A percentile compares a stretch with the other conserved stretches of the same genome.
phyloP scores from a whole-genome alignment of 1,140 invertebrate species.

The Aphaenogaster floridana region DNA sequence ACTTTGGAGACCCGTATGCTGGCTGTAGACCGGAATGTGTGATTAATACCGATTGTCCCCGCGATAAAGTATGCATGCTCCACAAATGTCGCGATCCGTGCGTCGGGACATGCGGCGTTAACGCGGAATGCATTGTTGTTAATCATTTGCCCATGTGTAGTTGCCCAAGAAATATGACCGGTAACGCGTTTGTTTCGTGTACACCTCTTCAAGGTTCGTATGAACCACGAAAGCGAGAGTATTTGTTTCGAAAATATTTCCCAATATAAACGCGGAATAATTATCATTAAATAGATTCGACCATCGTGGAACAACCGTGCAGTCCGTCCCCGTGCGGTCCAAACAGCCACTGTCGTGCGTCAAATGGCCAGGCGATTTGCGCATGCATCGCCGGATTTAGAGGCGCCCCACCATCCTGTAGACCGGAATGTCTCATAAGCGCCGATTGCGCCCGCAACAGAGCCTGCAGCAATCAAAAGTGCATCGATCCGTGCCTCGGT shows the following conservation, averaged over 20 bases:
- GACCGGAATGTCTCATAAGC: conserved; percentile 91
- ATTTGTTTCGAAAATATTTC: background rate
- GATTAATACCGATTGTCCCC: conserved; percentile 91
- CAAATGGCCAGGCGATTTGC: conserved; percentile 90
- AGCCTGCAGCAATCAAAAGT: conserved; percentile 91
- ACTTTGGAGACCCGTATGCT: conserved; percentile 89
- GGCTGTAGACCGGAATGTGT: conserved; percentile 91
- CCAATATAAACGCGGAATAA: background rate
- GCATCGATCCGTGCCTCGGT: conserved; percentile 90
- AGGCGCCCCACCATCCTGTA: conserved; percentile 90
- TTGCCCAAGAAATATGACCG: conserved; percentile 90
- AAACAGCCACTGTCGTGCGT: conserved; percentile 89
- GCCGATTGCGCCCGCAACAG: conserved; percentile 89
- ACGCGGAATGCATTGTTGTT: conserved; percentile 91
- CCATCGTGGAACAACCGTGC: conserved; percentile 87
- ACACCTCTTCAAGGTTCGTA: conserved; percentile 82
- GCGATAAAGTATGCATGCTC: conserved; percentile 90
- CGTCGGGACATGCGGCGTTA: conserved; percentile 90
- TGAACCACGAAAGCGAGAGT: background rate
- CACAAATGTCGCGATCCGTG: conserved; percentile 92
- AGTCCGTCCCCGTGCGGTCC: conserved; percentile 90
- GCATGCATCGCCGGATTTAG: conserved; percentile 89
- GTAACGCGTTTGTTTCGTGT: conserved; percentile 91
- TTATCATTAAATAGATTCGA: conserved; percentile 42
- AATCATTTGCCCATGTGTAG: conserved; percentile 93